These are phyloP conservation scores for Cebidichthys violaceus DNA, from an alignment of 2,113 vertebrate species.

Conservation along the genomic window DNA sequence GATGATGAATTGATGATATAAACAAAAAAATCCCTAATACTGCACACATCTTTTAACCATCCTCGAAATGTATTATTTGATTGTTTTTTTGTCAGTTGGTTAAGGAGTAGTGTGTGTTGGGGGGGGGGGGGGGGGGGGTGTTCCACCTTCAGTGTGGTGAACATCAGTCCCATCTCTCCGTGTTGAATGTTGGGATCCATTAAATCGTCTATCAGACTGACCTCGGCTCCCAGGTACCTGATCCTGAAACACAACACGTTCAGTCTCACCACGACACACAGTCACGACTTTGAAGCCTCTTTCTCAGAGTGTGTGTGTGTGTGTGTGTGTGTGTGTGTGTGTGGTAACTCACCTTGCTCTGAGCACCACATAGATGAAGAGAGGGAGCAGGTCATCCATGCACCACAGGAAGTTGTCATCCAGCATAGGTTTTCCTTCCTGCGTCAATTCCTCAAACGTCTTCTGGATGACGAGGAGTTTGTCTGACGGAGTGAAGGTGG, in stretches of 20 bases:
- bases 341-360: slow-evolving; percentile 92
- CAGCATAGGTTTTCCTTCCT: slow-evolving; percentile 89
- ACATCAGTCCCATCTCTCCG: slow-evolving; percentile 97
- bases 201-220: slow-evolving; percentile 94
- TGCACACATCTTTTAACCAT: neutral
- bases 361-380: slow-evolving; percentile 97
- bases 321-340: neutral
- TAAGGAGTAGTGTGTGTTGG: neutral
- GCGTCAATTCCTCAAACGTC: slow-evolving; percentile 96
- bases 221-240: slow-evolving; percentile 95
- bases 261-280: neutral
- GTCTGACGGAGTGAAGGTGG: slow-evolving; percentile 94
- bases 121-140: too few relatives aligned
- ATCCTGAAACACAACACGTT: slow-evolving; percentile 82
- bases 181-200: slow-evolving; percentile 97
- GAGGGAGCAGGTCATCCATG: slow-evolving; percentile 98
- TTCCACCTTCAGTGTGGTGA: slow-evolving; percentile 94
- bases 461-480: slow-evolving; percentile 95
- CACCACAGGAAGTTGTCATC: slow-evolving; percentile 93
- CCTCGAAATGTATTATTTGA: neutral
- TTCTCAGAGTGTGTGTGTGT: neutral
- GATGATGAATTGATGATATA: neutral
- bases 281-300: neutral
- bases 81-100: neutral
- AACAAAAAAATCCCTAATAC: neutral